These are phyloP conservation scores for Beris morrisii DNA, from an alignment of 2,888 invertebrate species.

Conservation along the genomic window DNA sequence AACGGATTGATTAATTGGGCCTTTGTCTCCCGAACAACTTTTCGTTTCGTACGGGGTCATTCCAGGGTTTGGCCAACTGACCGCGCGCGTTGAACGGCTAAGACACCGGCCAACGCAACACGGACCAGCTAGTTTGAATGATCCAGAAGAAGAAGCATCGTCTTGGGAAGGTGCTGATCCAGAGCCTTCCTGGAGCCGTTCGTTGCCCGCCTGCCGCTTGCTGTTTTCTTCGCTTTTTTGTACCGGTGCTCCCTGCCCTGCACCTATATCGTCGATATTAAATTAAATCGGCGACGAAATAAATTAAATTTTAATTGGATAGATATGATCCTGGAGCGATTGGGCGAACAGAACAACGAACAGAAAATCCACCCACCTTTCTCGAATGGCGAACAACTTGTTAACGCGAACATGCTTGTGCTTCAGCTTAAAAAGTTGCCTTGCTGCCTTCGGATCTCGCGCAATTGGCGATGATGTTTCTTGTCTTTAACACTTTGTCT, in stretches of 20 bases:
- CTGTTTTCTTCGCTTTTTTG: conserved; percentile 16
- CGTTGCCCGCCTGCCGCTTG: conserved; percentile 6
- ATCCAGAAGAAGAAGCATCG: too few relatives aligned
- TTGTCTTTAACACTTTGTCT: conserved; percentile 31
- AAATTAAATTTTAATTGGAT: conserved; percentile 57
- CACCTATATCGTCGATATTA: conserved; percentile 16
- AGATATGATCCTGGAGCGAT: conserved; percentile 43
- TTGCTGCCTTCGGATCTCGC: conserved; percentile 14
- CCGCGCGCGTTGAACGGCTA: not conserved
- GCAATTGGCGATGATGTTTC: conserved; percentile 27
- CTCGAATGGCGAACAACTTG: conserved; percentile 45
- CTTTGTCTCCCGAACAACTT: conserved; percentile 43
- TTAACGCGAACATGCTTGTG: conserved; percentile 49
- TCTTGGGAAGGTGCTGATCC: too few relatives aligned
- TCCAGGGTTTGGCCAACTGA: conserved; percentile 13
- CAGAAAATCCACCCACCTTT: conserved; percentile 24
- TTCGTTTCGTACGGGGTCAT: conserved; percentile 21
- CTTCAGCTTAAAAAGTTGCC: conserved; percentile 27
- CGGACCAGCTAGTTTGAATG: too few relatives aligned
- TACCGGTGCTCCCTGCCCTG: conserved; percentile 8
- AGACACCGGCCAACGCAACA: too few relatives aligned
- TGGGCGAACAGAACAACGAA: conserved; percentile 32
- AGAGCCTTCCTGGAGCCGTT: conserved; percentile 12
- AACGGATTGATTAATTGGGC: conserved; percentile 48
- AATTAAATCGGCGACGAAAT: conserved; percentile 46